phyloP scores from a whole-genome alignment of 2,113 vertebrate genomes.

The Carollia perspicillata region DNA sequence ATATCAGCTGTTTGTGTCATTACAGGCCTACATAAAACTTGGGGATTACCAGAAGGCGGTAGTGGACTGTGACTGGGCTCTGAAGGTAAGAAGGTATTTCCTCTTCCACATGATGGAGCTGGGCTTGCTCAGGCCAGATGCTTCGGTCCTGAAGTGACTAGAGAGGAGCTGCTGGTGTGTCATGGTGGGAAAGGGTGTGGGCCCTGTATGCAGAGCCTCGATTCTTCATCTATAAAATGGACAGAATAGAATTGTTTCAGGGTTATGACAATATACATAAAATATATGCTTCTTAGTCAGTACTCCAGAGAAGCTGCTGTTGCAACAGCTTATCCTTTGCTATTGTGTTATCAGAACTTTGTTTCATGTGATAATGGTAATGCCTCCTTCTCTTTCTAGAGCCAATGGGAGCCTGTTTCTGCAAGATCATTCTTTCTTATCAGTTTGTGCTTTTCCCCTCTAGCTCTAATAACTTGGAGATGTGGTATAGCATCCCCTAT shows the following conservation, averaged over 20 bases:
- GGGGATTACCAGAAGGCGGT: constrained; percentile 87
- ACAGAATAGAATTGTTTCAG: background rate
- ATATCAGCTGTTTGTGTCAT: background rate
- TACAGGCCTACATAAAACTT: constrained; percentile 91
- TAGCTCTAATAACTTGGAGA: background rate
- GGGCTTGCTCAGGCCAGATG: accelerated
- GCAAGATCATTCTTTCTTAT: background rate
- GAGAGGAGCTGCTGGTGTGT: background rate
- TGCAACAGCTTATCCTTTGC: background rate
- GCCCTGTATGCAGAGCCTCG: background rate
- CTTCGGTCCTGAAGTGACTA: background rate
- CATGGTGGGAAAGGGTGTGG: background rate
- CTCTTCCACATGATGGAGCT: background rate
- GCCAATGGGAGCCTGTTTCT: background rate
- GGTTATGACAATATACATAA: background rate
- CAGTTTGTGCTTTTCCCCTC: background rate
- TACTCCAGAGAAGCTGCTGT: background rate
- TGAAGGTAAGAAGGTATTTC: constrained; percentile 86
- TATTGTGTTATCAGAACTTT: background rate
- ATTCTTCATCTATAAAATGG: background rate
- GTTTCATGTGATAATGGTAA: background rate
- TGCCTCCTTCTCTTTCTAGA: background rate
- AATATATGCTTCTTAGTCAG: accelerated
- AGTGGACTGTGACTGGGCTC: constrained; percentile 92
- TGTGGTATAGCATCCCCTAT: background rate